phyloP scores from a whole-genome alignment of 2,888 invertebrate genomes.

The Unio delphinus region DNA sequence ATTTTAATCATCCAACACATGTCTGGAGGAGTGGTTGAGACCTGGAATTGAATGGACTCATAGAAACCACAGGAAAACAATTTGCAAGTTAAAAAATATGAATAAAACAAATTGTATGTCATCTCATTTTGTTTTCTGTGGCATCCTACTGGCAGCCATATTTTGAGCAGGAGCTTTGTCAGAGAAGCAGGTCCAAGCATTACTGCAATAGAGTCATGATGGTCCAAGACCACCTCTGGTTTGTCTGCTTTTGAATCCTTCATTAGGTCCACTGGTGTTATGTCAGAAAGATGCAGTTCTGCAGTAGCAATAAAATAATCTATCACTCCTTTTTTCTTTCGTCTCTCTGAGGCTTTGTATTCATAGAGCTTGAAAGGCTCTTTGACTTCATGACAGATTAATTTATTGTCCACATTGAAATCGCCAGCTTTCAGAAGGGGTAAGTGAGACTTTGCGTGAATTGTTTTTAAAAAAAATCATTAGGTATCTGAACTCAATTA shows the following conservation, averaged over 20 bases:
- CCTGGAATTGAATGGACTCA: too few species aligned
- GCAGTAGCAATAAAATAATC: conserved; percentile 23
- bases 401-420: conserved; percentile 20
- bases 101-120: too few species aligned
- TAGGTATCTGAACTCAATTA: conserved; percentile 17
- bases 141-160: too few species aligned
- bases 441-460: conserved; percentile 16
- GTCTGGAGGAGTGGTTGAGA: too few species aligned
- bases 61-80: too few species aligned
- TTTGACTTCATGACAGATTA: conserved; percentile 10
- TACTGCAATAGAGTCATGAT: conserved; percentile 15
- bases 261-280: conserved; percentile 16
- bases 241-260: conserved; percentile 10
- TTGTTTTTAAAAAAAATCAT: conserved; percentile 20
- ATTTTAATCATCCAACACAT: too few species aligned
- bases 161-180: too few species aligned
- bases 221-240: conserved; percentile 15
- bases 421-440: conserved; percentile 24
- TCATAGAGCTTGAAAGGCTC: conserved; percentile 23
- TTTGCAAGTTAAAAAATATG: too few species aligned
- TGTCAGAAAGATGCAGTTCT: conserved; percentile 15
- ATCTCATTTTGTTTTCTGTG: too few species aligned
- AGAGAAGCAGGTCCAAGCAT: too few species aligned
- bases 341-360: conserved; percentile 18
- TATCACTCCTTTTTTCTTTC: conserved; percentile 9